These are phyloP conservation scores for Lemur catta DNA, from an alignment of 2,797 vertebrate genomes.

Conservation along the genomic window DNA sequence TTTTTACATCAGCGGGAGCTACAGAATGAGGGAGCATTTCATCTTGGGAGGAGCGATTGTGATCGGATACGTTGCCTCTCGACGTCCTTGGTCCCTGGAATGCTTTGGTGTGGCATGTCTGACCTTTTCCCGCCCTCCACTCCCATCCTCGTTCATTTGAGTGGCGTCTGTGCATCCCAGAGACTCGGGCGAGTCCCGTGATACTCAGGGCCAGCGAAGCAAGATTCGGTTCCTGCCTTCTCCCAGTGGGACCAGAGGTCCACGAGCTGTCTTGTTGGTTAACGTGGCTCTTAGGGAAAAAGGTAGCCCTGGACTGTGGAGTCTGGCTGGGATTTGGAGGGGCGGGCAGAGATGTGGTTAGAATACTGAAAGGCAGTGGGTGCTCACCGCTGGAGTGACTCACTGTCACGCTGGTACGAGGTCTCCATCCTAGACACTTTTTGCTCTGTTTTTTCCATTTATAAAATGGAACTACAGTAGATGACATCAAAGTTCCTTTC, in stretches of 20 bases:
- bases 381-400: not conserved
- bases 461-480: not conserved
- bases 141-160: not conserved
- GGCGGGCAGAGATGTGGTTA: too few species aligned
- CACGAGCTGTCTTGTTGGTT: not conserved
- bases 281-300: not conserved
- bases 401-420: not conserved
- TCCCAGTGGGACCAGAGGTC: not conserved
- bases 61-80: slow-evolving; percentile 57
- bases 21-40: slow-evolving; percentile 59
- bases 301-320: not conserved
- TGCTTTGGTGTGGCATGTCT: not conserved
- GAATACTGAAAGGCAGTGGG: too few species aligned
- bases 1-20: slow-evolving; percentile 77
- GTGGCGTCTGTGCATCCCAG: not conserved
- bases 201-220: not conserved
- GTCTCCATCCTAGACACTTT: not conserved
- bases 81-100: not conserved
- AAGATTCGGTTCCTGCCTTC: not conserved
- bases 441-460: not conserved
- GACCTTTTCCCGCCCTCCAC: not conserved
- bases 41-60: slow-evolving; percentile 63
- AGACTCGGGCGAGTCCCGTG: not conserved
- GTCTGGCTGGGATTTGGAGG: not conserved
- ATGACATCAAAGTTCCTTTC: not conserved